Evolutionary conservation across 1,140 invertebrate species (phyloP).

Genomic region (Ceratosolen fusciceps): DNA sequence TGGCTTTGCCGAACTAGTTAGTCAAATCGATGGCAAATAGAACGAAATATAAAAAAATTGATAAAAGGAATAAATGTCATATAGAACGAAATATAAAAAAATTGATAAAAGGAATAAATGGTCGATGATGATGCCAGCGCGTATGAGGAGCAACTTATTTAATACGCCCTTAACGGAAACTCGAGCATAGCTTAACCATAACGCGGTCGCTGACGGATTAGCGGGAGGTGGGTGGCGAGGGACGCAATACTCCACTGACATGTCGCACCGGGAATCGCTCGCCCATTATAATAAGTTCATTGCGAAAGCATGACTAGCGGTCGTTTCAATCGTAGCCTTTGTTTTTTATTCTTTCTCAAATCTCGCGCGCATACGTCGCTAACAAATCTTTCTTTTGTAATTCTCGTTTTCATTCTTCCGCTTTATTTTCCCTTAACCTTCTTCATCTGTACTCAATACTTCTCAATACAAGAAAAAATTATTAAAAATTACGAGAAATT

Average conservation of each 20-base stretch:
- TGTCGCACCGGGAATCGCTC: constrained; percentile 15
- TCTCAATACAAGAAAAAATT: too few species aligned
- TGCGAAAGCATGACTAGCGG: constrained; percentile 43
- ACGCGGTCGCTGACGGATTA: too few species aligned
- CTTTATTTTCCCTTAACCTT: too few species aligned
- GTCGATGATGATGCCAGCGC: background rate
- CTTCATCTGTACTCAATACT: too few species aligned
- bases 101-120: constrained; percentile 36
- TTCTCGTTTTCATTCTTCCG: too few species aligned
- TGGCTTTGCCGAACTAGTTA: background rate
- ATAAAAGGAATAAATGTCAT: constrained; percentile 48
- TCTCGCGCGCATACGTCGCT: background rate
- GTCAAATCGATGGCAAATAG: constrained; percentile 55
- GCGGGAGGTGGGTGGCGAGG: background rate
- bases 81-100: constrained; percentile 58
- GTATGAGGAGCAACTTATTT: constrained; percentile 22
- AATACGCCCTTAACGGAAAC: background rate
- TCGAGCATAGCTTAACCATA: background rate
- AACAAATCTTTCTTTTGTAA: too few species aligned
- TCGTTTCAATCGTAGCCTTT: constrained; percentile 38
- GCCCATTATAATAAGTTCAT: constrained; percentile 51
- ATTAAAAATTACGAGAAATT: too few species aligned
- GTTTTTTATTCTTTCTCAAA: constrained; percentile 4
- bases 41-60: too few species aligned
- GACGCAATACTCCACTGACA: background rate